Evolutionary conservation across 1,140 invertebrate species (phyloP), one percentile per base, ranked within the genome.

Genomic region (Aethina tumida): DNA sequence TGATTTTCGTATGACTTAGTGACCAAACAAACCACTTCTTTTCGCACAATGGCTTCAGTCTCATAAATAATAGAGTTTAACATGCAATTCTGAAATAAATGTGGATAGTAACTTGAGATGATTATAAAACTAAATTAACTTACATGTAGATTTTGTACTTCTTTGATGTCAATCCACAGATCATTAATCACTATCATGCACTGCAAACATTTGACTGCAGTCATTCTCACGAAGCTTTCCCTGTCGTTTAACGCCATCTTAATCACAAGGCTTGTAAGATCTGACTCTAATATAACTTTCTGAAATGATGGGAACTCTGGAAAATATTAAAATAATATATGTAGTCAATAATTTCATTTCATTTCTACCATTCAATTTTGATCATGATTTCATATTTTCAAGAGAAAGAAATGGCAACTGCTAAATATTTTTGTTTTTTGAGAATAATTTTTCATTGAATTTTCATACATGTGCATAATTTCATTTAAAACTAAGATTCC

Each of bases 251-350:
- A 65, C 0, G 72, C 71, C 41, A 84, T 69, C 28, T 75, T 70
- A 9, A 75, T 60, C 0, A 78, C 70, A 14, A 83, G 55, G 41
- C 71, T 67, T 2, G 78, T 67, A 14, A 85, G 69, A 29, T 77
- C 67, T 36, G 75, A 69, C 12, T 74, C 67, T n/a, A 79, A 44
- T 10, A 87, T 56, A 46, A 81, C 71, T 21, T 74, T 70, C 63
- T 83, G 81, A 55, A 81, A 81, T 15, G 79, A 73, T n/a, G 80
- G 79, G 58, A 80, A 85, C 63, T 83, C 81, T 83, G 52, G 10
- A 66, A 57, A 49, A 44, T 56, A 49, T 35, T 21, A 21, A 16
- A n/a, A 35, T 5, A 2, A 4, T 20, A 19, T 14, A 15, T 6
- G 18, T 13, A 13, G 7, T 31, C n/a, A 18, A 18, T 19, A 31